phyloP scores from a whole-genome alignment of 2,113 vertebrate genomes.

The Dicrurus megarhynchus region DNA sequence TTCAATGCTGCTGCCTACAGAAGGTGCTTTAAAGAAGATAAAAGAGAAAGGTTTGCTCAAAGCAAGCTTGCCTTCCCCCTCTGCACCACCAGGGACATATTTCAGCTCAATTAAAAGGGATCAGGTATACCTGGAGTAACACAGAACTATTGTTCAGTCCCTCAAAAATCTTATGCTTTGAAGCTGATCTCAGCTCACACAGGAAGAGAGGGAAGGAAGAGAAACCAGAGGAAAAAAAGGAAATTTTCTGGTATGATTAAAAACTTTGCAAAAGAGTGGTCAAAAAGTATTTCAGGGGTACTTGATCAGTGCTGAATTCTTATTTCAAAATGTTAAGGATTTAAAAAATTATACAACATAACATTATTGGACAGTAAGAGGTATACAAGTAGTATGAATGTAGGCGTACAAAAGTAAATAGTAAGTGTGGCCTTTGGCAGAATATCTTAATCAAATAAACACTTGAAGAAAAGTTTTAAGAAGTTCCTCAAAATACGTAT shows the following conservation, averaged over 20 bases:
- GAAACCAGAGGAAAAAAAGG: neutral
- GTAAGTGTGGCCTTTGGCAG: neutral
- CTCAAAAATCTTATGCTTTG: neutral
- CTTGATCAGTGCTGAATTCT: neutral
- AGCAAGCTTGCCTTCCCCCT: neutral
- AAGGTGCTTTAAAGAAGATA: neutral
- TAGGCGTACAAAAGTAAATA: neutral
- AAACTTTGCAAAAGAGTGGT: neutral
- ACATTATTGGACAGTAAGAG: neutral
- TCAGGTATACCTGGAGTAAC: neutral
- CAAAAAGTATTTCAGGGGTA: neutral
- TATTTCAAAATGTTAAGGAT: neutral
- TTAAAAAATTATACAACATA: neutral
- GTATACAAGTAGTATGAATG: neutral
- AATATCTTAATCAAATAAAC: neutral
- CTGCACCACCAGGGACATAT: neutral
- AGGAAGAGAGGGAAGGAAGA: neutral
- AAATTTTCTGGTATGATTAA: neutral
- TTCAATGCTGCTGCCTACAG: neutral
- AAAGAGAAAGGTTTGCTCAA: neutral
- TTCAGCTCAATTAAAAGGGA: neutral
- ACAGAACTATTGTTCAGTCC: neutral
- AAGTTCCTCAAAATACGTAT: rapidly evolving
- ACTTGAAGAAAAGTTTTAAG: neutral
- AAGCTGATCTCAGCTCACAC: neutral